Conservation (phyloP, 2,888 invertebrate genomes). For the Drosophila hamatofila region DNA sequence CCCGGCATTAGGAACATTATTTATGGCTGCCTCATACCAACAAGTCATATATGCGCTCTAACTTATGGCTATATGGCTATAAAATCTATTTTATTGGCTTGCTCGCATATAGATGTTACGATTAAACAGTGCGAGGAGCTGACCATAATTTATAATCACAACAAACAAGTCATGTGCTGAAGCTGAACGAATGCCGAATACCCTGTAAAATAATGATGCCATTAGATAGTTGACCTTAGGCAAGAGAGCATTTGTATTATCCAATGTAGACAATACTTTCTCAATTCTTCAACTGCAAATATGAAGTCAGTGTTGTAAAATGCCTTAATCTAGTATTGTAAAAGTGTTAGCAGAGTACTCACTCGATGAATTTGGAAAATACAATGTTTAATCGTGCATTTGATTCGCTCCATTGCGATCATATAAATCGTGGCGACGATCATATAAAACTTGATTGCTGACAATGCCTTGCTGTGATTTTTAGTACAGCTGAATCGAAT, state of each 20-base stretch:
- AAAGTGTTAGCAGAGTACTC: constrained; percentile 6
- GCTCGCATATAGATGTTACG: constrained; percentile 60
- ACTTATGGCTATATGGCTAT: constrained; percentile 57
- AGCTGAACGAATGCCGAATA: constrained; percentile 9
- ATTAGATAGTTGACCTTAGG: background rate
- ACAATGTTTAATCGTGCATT: constrained; percentile 5
- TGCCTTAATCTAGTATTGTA: background rate
- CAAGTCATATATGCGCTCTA: constrained; percentile 52
- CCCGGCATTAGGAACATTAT: constrained; percentile 30
- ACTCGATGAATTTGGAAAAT: background rate
- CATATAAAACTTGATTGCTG: constrained; percentile 57
- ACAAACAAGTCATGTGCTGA: constrained; percentile 4
- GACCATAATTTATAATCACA: constrained; percentile 64
- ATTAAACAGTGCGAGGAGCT: constrained; percentile 56
- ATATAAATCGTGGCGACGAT: constrained; percentile 63
- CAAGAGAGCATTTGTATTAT: too few relatives aligned
- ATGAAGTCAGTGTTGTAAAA: background rate
- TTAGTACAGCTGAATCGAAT: constrained; percentile 50
- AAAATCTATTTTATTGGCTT: constrained; percentile 65
- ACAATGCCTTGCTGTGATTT: constrained; percentile 71
- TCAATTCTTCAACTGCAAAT: background rate
- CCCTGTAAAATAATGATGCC: constrained; percentile 9
- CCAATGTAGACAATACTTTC: too few relatives aligned
- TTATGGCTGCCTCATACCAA: constrained; percentile 39
- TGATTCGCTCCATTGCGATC: constrained; percentile 40